phyloP scores from a whole-genome alignment of 2,113 vertebrate genomes.

The Mugil cephalus region DNA sequence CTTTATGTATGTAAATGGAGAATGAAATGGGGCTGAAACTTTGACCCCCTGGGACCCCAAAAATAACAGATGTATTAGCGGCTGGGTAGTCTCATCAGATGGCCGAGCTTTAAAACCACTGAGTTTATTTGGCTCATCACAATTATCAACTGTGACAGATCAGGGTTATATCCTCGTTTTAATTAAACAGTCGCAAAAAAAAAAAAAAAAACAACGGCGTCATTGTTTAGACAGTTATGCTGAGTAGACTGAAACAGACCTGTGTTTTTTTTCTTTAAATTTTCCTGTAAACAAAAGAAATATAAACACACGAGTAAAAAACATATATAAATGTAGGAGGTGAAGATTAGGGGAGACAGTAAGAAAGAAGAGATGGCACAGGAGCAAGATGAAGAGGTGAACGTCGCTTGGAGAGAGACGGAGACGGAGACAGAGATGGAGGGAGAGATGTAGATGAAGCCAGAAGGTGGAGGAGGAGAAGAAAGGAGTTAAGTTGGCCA shows the following conservation, averaged over 20 bases:
- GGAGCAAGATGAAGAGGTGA: slow-evolving; percentile 31
- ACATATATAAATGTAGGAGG: slow-evolving; percentile 1
- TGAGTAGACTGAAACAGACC: slow-evolving; percentile 21
- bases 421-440: slow-evolving; percentile 47
- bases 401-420: slow-evolving; percentile 11
- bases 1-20: slow-evolving; percentile 49
- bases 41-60: slow-evolving; percentile 46
- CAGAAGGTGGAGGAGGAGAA: slow-evolving; percentile 75
- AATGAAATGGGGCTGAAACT: slow-evolving; percentile 50
- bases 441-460: slow-evolving; percentile 67
- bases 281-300: slow-evolving; percentile 1
- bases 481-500: slow-evolving; percentile 82
- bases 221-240: slow-evolving; percentile 28
- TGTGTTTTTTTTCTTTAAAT: slow-evolving; percentile 5
- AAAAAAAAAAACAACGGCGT: slow-evolving; percentile 37
- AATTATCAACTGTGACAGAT: slow-evolving; percentile 37
- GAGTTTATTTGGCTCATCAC: slow-evolving; percentile 32
- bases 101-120: slow-evolving; percentile 21
- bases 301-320: background rate
- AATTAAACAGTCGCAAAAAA: slow-evolving; percentile 25
- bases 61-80: slow-evolving; percentile 25
- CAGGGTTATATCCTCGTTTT: slow-evolving; percentile 29
- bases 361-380: slow-evolving; percentile 11
- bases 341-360: slow-evolving; percentile 11
- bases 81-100: background rate